Evolutionary conservation across 2,797 vertebrate species (phyloP), one percentile per base, ranked within the genome.

Genomic region (Lateolabrax maculatus): DNA sequence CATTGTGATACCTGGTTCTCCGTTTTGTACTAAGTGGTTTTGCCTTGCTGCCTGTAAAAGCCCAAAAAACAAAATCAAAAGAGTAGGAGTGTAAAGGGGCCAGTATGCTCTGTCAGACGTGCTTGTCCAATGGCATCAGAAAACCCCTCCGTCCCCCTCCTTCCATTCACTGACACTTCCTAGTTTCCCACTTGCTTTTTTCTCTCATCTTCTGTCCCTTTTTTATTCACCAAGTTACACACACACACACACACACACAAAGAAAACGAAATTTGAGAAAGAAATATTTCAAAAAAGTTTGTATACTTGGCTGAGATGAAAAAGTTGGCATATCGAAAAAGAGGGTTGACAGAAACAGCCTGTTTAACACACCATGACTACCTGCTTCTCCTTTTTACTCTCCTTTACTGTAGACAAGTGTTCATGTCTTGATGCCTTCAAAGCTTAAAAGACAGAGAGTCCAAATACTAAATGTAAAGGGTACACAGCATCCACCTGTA

Each of bases 1-100:
- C 44, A 36, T 9, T 34, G 15, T 6, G 1, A 46, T 27, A 16
- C 52, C 25, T 52, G 21, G 12, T 52, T 43, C 27, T 69, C 13
- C 25, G 6, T 71, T 71, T 71, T 75, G 23, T 53, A 16, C 5
- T 65, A 51, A 56, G 46, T 61, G 55, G 29, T 31, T 5, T 12
- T 27, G 39, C 66, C 34, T 19, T 61, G 37, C 27, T 58, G 31
- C 37, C 63, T 5, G 12, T 55, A 34, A 34, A 48, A 69, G 25
- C 3, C n/a, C 5, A 16, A 4, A 19, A 36, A 75, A 39, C 55
- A 13, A 25, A 58, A 75, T 25, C 1, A 31, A 60, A 55, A 62
- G 31, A 48, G 63, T 1, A 36, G 53, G 15, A 39, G 25, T 27
- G 18, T 49, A 36, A 61, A 15, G 27, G 25, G 12, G 23, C 56